Conservation (phyloP, 92 coral and sea anemone genomes). For the Epizoanthus fatuus region DNA sequence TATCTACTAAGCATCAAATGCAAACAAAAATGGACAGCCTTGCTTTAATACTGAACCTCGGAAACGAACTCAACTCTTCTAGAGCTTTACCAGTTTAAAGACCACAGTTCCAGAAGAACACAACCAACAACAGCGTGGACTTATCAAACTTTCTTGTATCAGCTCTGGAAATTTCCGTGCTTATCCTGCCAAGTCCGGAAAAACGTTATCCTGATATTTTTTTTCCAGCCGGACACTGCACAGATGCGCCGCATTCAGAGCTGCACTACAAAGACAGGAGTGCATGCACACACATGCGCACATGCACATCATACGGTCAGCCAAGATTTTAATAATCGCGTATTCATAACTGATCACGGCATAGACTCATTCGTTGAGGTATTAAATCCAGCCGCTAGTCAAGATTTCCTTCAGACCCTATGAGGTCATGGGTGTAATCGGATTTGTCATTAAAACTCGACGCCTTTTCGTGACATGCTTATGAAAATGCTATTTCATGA, state of each 20-base stretch:
- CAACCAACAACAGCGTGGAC: neutral
- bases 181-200: slow-evolving; percentile 1
- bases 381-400: slow-evolving; percentile 7
- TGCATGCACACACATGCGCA: neutral
- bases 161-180: slow-evolving; percentile 17
- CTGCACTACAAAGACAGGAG: too few relatives aligned
- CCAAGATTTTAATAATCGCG: neutral
- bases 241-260: neutral
- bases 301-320: neutral
- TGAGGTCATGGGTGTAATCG: neutral
- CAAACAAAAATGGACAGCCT: neutral
- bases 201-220: neutral
- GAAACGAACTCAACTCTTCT: neutral
- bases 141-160: neutral
- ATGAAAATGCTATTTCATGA: neutral
- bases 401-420: neutral
- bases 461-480: neutral
- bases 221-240: neutral
- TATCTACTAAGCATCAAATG: neutral
- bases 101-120: neutral
- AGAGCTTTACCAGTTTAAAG: neutral
- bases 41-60: neutral
- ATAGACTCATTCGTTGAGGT: neutral
- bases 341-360: neutral
- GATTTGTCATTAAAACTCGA: slow-evolving; percentile 4